Conservation (phyloP, 2,888 invertebrate genomes). For the Plagodis dolabraria region DNA sequence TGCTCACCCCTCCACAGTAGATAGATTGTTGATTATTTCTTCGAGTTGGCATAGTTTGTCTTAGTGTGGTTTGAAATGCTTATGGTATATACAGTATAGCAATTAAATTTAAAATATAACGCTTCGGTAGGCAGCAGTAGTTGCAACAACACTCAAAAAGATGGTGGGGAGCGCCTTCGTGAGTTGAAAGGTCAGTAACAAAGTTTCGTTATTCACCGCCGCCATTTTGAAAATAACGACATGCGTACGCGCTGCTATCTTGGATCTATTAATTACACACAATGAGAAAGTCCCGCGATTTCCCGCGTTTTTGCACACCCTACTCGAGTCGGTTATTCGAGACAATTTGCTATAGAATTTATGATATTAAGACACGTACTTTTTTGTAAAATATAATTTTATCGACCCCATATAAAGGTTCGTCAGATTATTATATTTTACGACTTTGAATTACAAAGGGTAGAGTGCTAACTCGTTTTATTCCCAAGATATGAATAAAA, state of each 20-base stretch:
- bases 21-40: no score
- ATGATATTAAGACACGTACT: slow-evolving; percentile 17
- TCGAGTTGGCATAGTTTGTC: no score
- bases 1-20: no score
- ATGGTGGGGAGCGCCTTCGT: no score
- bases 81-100: no score
- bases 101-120: no score
- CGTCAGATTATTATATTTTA: slow-evolving; percentile 9
- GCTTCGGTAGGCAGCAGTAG: no score
- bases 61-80: no score
- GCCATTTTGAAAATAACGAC: slow-evolving; percentile 43
- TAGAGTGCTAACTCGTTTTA: background rate
- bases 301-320: slow-evolving; percentile 55
- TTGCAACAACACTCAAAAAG: no score
- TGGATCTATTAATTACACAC: slow-evolving; percentile 57
- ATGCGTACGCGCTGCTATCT: slow-evolving; percentile 49
- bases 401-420: slow-evolving; percentile 6
- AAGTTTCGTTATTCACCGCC: background rate
- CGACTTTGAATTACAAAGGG: slow-evolving; percentile 4
- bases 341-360: slow-evolving; percentile 32
- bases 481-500: background rate
- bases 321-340: slow-evolving; percentile 27
- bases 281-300: slow-evolving; percentile 54
- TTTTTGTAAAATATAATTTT: slow-evolving; percentile 25
- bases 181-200: no score